phyloP scores from a whole-genome alignment of 2,797 vertebrate genomes.

The Melanotaenia maccullochi region DNA sequence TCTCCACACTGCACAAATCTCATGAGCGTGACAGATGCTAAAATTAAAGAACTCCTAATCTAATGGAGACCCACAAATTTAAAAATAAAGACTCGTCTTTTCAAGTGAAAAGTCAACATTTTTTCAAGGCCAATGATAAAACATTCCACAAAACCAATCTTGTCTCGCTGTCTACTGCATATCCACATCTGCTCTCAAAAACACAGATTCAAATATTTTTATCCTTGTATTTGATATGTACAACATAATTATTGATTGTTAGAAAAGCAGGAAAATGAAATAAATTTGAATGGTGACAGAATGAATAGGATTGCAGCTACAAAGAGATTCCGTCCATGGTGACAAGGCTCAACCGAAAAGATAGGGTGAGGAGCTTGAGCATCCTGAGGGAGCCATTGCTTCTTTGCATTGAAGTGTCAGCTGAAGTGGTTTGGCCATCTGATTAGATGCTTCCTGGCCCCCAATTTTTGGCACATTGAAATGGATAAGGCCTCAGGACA shows the following conservation, averaged over 20 bases:
- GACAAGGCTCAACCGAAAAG: background rate
- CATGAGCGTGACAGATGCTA: slow-evolving; percentile 15
- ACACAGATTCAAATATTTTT: slow-evolving; percentile 62
- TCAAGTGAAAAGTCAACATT: slow-evolving; percentile 48
- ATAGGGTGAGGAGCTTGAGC: background rate
- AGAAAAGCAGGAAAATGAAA: slow-evolving; percentile 15
- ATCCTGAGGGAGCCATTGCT: background rate
- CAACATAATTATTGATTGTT: slow-evolving; percentile 52
- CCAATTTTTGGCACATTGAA: background rate
- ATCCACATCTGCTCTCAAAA: slow-evolving; percentile 58
- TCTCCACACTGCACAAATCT: slow-evolving; percentile 16
- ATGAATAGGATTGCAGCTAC: background rate
- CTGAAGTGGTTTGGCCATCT: background rate
- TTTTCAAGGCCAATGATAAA: slow-evolving; percentile 45
- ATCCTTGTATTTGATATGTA: slow-evolving; percentile 41
- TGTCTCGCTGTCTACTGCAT: slow-evolving; percentile 47
- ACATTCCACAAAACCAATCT: slow-evolving; percentile 38
- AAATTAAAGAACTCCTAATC: slow-evolving; percentile 11
- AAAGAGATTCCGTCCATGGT: background rate
- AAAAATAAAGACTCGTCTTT: slow-evolving; percentile 31
- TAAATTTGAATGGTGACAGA: background rate
- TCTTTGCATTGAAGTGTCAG: background rate
- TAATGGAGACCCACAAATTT: slow-evolving; percentile 43
- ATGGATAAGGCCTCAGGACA: background rate
- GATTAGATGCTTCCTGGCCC: background rate